These are phyloP conservation scores for Ctenopoma multispine DNA, from an alignment of 2,797 vertebrate genomes.

Conservation along the genomic window DNA sequence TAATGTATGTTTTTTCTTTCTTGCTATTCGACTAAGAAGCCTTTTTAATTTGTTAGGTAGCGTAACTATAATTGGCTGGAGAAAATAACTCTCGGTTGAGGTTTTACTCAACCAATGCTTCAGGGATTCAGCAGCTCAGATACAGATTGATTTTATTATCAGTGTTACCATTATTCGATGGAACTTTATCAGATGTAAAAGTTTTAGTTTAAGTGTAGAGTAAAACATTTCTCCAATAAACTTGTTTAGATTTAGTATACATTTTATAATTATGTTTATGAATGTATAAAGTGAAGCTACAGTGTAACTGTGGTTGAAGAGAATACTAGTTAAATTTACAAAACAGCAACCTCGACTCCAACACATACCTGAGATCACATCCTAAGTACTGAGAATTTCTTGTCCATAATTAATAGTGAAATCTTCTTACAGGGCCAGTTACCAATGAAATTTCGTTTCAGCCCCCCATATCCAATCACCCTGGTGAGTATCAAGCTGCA, in stretches of 20 bases:
- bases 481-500: constrained; percentile 84
- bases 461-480: constrained; percentile 97
- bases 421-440: constrained; percentile 89
- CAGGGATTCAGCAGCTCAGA: background rate
- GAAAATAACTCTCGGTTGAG: constrained; percentile 14
- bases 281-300: background rate
- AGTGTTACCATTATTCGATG: too few relatives aligned
- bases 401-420: background rate
- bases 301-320: constrained; percentile 1
- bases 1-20: background rate
- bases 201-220: too few relatives aligned
- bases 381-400: background rate
- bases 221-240: background rate
- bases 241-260: background rate
- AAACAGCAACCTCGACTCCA: background rate
- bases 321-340: background rate
- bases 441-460: constrained; percentile 97
- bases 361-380: background rate
- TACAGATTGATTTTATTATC: background rate
- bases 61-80: background rate
- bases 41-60: background rate
- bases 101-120: background rate
- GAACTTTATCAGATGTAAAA: constrained; percentile 2
- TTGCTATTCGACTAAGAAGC: constrained; percentile 13
- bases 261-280: background rate